A percentile compares a stretch with the other conserved stretches of the same genome.
Evolutionary conservation across 30 jellyfish, hydroid and myxozoan species (phyloP).

Genomic region (Hydractinia symbiolongicarpus): DNA sequence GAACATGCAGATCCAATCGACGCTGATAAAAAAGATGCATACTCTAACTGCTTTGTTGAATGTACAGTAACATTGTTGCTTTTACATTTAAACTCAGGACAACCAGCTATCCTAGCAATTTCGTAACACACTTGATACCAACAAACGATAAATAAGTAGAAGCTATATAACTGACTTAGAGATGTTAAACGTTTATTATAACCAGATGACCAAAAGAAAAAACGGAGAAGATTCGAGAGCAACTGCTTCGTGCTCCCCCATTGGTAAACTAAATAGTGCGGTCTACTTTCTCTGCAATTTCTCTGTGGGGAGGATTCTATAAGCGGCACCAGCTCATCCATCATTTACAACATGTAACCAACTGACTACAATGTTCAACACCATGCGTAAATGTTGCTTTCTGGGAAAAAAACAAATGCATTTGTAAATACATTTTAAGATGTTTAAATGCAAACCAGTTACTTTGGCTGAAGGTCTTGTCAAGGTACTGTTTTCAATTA

Average conservation of each 20-base stretch:
- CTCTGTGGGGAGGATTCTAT: conserved; percentile 11
- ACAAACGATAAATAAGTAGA: not conserved
- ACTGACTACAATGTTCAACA: too few species aligned
- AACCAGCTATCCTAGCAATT: conserved; percentile 10
- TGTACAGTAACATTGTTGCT: not conserved
- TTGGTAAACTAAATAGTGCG: too few species aligned
- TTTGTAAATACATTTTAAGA: too few species aligned
- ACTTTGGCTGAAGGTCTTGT: too few species aligned
- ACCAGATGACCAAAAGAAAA: conserved; percentile 32
- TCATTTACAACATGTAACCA: not conserved
- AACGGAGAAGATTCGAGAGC: conserved; percentile 12
- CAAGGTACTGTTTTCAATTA: too few species aligned
- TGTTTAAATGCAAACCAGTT: too few species aligned
- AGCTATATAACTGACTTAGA: conserved; percentile 8
- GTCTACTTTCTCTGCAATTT: conserved; percentile 25
- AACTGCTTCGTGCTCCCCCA: conserved; percentile 7
- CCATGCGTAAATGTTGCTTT: too few species aligned
- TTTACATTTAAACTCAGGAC: conserved; percentile 5
- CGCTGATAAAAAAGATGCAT: conserved; percentile 12
- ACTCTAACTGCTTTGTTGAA: conserved; percentile 14
- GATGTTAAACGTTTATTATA: conserved; percentile 8
- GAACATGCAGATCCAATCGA: conserved; percentile 20
- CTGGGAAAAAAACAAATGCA: too few species aligned
- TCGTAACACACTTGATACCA: conserved; percentile 25
- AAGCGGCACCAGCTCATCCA: not conserved